Percentiles rank a stretch among this genome's conserved stretches.
These are phyloP conservation scores for Puntigrus tetrazona DNA, from an alignment of 2,113 vertebrate genomes.

Conservation along the genomic window DNA sequence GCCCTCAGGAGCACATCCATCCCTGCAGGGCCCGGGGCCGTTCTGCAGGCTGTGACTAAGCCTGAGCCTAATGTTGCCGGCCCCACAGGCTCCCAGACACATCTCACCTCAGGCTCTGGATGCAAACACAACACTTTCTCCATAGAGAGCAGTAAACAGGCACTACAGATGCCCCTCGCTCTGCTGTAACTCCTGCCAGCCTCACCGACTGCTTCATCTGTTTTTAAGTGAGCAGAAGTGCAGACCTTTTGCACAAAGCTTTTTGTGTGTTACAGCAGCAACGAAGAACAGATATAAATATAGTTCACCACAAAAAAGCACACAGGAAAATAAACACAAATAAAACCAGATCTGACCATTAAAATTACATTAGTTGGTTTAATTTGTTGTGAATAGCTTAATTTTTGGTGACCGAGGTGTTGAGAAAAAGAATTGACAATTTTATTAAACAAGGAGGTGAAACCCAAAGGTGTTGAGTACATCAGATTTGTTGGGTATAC, in stretches of 20 bases:
- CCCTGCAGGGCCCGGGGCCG: slow-evolving; percentile 46
- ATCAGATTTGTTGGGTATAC: too few species aligned
- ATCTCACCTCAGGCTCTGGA: slow-evolving; percentile 34
- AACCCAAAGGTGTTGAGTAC: too few species aligned
- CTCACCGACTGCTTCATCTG: background rate
- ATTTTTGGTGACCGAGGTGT: background rate
- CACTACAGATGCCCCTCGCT: slow-evolving; percentile 18
- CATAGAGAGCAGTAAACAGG: slow-evolving; percentile 2
- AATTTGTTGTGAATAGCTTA: background rate
- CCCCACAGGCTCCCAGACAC: slow-evolving; percentile 34
- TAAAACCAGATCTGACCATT: background rate
- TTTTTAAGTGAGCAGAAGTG: background rate
- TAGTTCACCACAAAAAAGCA: background rate
- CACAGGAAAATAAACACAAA: background rate
- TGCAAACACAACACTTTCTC: slow-evolving; percentile 31
- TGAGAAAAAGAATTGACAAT: background rate
- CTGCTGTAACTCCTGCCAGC: background rate
- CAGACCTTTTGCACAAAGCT: background rate
- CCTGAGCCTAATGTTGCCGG: slow-evolving; percentile 37
- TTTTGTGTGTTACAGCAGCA: background rate
- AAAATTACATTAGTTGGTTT: background rate
- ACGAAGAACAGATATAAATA: background rate
- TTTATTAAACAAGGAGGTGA: background rate
- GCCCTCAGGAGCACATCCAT: slow-evolving; percentile 50
- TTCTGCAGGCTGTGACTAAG: slow-evolving; percentile 49